Base-by-base conservation (phyloP, 2,797 vertebrate genomes). In the Odontamblyopus rebecca region DNA sequence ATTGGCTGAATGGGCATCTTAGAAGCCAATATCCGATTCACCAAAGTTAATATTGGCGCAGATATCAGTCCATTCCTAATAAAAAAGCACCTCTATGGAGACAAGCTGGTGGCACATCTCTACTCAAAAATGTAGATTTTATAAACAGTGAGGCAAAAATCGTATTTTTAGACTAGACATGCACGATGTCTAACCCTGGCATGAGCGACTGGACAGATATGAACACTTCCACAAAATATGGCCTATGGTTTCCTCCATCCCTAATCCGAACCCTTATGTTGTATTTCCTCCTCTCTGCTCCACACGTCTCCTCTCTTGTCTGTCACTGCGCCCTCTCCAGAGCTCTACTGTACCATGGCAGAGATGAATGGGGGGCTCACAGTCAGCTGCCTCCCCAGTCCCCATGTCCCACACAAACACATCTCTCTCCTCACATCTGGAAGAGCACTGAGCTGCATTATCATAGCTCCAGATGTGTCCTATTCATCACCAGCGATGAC, bases 401-500 rank as follows among this genome's bases (percentile, higher is more conserved):
- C 62, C 51, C 72, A 30, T 72, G 69, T 71, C 65, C 75, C 67
- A 76, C 83, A 77, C 74, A 77, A 76, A 74, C 76, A 67, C 76
- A 83, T 84, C 79, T 76, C 57, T 48, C 68, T 41, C 70, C 30
- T 38, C 56, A 12, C 11, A n/a, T 56, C 7, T 63, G 79, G 68
- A 72, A 72, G 30, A 67, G 27, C 16, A n/a, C 65, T 12, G 78
- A 60, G 78, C 74, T 85, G 74, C 82, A 70, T 78, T 86, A 82
- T 84, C 76, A 77, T 82, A 87, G 85, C 73, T 87, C 80, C 87
- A 88, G 86, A 89, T 84, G 88, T 84, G 86, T 71, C 80, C 86
- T 85, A 88, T 90, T 90, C 89, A 90, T 92, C 90, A 86, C 79
- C 79, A 72, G 86, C 67, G 61, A 77, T 88, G 85, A 86, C 82